Base-by-base conservation (phyloP, 1,140 invertebrate genomes). In the Trichonephila inaurata region DNA sequence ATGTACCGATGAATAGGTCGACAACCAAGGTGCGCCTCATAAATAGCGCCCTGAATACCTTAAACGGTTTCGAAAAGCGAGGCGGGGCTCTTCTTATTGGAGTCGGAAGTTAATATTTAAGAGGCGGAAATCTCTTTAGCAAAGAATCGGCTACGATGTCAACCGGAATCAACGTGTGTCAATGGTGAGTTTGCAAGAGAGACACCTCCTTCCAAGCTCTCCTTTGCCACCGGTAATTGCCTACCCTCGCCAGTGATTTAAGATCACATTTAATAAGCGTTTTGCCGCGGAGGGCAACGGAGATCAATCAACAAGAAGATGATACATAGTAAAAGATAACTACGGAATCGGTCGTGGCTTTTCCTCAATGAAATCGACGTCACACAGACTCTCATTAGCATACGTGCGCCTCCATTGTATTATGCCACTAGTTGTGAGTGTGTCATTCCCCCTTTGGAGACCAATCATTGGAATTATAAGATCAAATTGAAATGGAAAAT, bases 361-460 rank as follows among this genome's bases (percentile, higher is more conserved):
- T 87, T 90, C 89, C 51, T 90, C 69, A 90, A 90, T 90, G 89
- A 90, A 90, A 90, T 77, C 89, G 89, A 90, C 89, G 89, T 90
- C 89, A 90, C 72, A 90, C 89, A 58, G 33, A 81, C 24, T 18
- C 69, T 90, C 72, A 90, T 90, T 90, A 81, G 58, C 89, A 81
- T 77, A 90, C 72, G 69, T 4, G 72, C 69, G 28, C 89, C 64
- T 81, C 44, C 72, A 81, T 90, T 90, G 89, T 90, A 51, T 12
- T 51, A 33, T 66, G 18, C 40, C 6, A 44, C 44, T 83, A 51
- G 51, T 51, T 51, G 81, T 51, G 19, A 40, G 12, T 60, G 18
- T 61, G 85, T 28, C 58, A 61, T 77, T 72, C 72, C 72, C 69
- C 28, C 72, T 33, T 40, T 28, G 24, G 90, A 92, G 90, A 61